Conservation (phyloP, 1,140 invertebrate species). For the Oncopeltus fasciatus region DNA sequence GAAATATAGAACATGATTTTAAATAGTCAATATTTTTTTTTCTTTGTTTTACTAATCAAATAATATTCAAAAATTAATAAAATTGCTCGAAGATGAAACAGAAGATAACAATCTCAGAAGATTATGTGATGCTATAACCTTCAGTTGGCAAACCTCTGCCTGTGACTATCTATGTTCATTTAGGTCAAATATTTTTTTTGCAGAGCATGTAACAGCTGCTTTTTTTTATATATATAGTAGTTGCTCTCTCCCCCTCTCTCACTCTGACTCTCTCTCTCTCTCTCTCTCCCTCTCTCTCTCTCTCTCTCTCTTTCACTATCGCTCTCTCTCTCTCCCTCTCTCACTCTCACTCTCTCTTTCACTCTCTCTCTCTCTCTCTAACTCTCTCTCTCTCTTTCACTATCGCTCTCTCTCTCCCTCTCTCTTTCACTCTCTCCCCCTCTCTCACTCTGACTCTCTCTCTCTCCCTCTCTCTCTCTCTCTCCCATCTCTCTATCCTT, state of each 20-base stretch:
- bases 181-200: too few relatives aligned
- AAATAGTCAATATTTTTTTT: too few relatives aligned
- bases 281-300: neutral
- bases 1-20: too few relatives aligned
- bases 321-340: neutral
- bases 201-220: too few relatives aligned
- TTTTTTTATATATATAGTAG: too few relatives aligned
- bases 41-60: too few relatives aligned
- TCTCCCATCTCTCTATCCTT: neutral
- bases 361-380: neutral
- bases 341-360: neutral
- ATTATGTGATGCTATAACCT: too few relatives aligned
- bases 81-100: too few relatives aligned
- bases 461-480: neutral
- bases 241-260: neutral
- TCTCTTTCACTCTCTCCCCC: conserved; percentile 27
- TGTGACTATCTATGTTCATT: too few relatives aligned
- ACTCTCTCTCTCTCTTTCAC: conserved; percentile 24
- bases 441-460: conserved; percentile 17
- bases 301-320: neutral
- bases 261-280: neutral
- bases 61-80: too few relatives aligned
- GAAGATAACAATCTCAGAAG: too few relatives aligned
- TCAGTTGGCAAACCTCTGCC: too few relatives aligned
- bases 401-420: conserved; percentile 30